Base-by-base conservation (phyloP, 1,140 invertebrate genomes). In the Zelostemma sp. region DNA sequence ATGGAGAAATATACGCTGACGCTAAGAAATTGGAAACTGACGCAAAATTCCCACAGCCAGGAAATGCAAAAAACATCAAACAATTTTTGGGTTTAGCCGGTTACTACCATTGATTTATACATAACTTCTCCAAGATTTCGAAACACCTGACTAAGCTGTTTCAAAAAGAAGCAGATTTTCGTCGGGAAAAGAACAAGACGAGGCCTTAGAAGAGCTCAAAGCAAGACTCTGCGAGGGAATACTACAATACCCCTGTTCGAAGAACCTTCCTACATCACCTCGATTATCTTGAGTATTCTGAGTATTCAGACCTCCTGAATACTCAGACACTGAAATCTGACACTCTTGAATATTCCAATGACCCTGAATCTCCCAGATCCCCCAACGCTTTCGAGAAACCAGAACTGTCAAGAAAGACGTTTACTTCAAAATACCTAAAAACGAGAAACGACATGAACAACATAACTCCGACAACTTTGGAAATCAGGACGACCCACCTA, bases 1-100 rank as follows among this genome's bases (percentile, higher is more conserved):
- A 50, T 28, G 17, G 74, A 5, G 76, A 76, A 8, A 28, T 80
- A 4, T 28, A 54, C 18, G 65, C 65, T 0, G 58, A 73, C 16
- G 31, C 49, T 40, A 49, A 58, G 6, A 78, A 72, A 17, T 17
- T 66, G 6, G 21, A 49, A 14, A 21, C 47, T 1, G 47, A 28
- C 1, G 6, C 6, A 31, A 31, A 49, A 21, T 49, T 49, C 8
- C 47, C 47, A 6, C n/a, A n/a, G 1, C 47, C 47, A 25, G 31
- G 31, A 15, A 49, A 49, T 4, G 11, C 21, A n/a, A 21, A 21
- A 15, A 49, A 49, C n/a, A 65, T 73, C 8, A 49, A 49, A 31
- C 9, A 21, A 31, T 49, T 49, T 14, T 15, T 49, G 14, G 6
- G 35, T 2, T 38, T 38, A n/a, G 12, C 35, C 3, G 35, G 35